These are phyloP conservation scores for Otis tarda DNA, from an alignment of 2,113 vertebrate genomes.

Conservation along the genomic window DNA sequence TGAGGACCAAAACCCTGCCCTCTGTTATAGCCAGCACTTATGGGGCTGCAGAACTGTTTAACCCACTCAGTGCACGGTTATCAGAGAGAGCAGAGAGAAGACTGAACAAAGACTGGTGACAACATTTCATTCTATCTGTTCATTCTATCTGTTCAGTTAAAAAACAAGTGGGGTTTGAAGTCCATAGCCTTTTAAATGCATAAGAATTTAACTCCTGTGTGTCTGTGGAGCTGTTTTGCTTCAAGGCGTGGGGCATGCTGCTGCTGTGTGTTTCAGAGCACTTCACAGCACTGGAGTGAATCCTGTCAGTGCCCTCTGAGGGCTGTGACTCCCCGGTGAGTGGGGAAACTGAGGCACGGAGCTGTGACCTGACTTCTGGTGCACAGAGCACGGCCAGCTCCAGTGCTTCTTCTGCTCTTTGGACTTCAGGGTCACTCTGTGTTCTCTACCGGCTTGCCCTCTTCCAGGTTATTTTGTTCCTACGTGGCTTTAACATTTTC, in stretches of 20 bases:
- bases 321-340: fast-evolving
- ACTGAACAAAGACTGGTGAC: neutral
- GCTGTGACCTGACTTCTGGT: fast-evolving
- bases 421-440: fast-evolving
- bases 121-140: neutral
- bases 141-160: neutral
- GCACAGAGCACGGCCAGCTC: neutral
- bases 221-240: neutral
- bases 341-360: neutral
- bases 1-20: neutral
- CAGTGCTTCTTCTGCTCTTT: neutral
- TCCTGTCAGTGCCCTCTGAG: neutral
- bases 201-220: neutral
- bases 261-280: fast-evolving
- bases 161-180: neutral
- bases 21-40: neutral
- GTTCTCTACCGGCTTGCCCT: neutral
- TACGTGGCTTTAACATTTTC: neutral
- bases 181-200: neutral
- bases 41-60: neutral
- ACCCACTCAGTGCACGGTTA: neutral
- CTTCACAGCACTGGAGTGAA: neutral
- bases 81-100: neutral
- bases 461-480: neutral
- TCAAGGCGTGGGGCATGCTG: fast-evolving